phyloP scores from a whole-genome alignment of 1,140 invertebrate species.

The Cardiocondyla obscurior region DNA sequence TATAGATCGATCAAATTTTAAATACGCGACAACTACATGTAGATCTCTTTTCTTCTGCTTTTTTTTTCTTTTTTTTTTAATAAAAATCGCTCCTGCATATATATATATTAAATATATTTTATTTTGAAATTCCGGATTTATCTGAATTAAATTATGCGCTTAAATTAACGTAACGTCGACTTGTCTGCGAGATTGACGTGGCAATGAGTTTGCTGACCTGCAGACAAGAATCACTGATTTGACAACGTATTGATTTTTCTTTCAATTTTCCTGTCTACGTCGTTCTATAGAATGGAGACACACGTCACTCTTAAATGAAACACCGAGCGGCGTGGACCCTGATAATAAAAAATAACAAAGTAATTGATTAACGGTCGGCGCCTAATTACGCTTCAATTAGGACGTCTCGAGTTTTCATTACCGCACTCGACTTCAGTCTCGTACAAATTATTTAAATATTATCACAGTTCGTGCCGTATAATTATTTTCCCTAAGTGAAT shows the following conservation, averaged over 20 bases:
- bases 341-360: constrained; percentile 17
- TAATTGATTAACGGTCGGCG: background rate
- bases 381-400: constrained; percentile 36
- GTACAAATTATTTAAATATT: background rate
- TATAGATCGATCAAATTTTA: too few relatives aligned
- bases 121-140: background rate
- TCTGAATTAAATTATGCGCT: background rate
- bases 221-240: constrained; percentile 3
- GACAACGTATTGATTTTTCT: constrained; percentile 50
- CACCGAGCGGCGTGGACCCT: background rate
- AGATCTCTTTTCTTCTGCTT: too few relatives aligned
- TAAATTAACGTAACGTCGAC: background rate
- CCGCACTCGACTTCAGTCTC: background rate
- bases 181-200: background rate
- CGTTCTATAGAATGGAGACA: background rate
- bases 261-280: constrained; percentile 17
- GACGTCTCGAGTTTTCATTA: constrained; percentile 33
- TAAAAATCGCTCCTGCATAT: too few relatives aligned
- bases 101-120: too few relatives aligned
- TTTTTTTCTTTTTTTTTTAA: too few relatives aligned
- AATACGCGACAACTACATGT: too few relatives aligned
- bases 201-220: constrained; percentile 1
- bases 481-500: background rate
- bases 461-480: background rate
- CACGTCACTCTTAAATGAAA: constrained; percentile 11